Evolutionary conservation across 1,140 invertebrate species (phyloP), one percentile per base, ranked within the genome.

Genomic region (Trichonephila clavipes): DNA sequence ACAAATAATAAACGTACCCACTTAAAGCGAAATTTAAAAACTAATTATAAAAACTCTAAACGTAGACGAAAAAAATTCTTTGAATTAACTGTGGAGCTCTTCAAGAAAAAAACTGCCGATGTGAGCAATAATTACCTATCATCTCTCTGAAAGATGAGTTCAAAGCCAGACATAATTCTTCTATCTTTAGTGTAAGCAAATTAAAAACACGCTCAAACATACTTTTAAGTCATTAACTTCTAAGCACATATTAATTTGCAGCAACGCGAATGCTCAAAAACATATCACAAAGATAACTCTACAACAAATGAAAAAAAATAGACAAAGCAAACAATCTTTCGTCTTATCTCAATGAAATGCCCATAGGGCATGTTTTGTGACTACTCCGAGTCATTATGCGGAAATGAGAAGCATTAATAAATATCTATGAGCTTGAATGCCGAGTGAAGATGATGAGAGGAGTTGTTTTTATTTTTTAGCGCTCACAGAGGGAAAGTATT

Each of bases 341-440:
- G 18, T 77, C 72, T 77, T 77, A 77, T 77, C 72, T 28, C 24
- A 77, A 40, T 77, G 28, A 40, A 77, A 77, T 77, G 18, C 28
- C 72, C 72, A 34, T 6, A 77, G 51, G 72, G 72, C 72, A 2
- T 28, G 28, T 12, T 77, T 77, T 77, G 72, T 34, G 82, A 83
- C 82, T 83, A 58, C 44, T 83, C 16, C 19, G 8, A 83, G 82
- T 18, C 82, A 83, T 83, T 83, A 83, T 59, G 19, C 19, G 12
- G 44, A n/a, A 58, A 83, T 28, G 82, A 83, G 51, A 83, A 58
- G 82, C 82, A 83, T 83, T 83, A 83, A 44, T 83, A 83, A 83
- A 59, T 51, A 83, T 83, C 82, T 24, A 21, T 6, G 44, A 24
- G n/a, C 19, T 83, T 40, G 28, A 77, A 40, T 77, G 7, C 72